Evolutionary conservation across 2,888 invertebrate species (phyloP), one percentile per base, ranked within the genome.

Genomic region (Trichopoda pennipes): DNA sequence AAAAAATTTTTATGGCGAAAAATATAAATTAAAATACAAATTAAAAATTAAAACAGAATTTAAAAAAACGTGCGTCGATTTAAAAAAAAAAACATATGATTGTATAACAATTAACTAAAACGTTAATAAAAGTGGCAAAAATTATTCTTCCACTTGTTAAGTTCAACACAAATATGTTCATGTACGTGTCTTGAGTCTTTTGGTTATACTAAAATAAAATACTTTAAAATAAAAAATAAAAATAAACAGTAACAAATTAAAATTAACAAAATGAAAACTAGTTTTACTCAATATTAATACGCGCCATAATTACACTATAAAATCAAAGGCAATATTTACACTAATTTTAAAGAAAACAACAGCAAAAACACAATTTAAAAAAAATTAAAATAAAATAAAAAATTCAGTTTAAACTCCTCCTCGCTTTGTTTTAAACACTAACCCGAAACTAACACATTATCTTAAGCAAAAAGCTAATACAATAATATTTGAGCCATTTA

Each of bases 331-430:
- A 69, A 53, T 35, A 53, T 76, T 68, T 68, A 80, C 58, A 66
- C 60, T 32, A 60, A 12, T 64, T 70, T 42, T 58, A 51, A 8
- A 16, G 32, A 17, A 56, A 64, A 42, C 3, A 53, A 12, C 14
- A 44, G n/a, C 44, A 32, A 64, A 1, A 66, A 32, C 23, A 32
- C 23, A 51, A 55, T 38, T 42, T 14, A 42, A 55, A 21, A 16
- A 47, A 51, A 44, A 61, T 47, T 64, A 51, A 55, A 64, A 58
- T 17, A 61, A 55, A 56, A 60, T 23, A 51, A 51, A 77, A 81
- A 78, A 78, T 53, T 69, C 70, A 70, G 56, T 63, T 63, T 66
- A 68, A 75, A 82, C 82, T 82, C 82, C 82, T 82, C 82, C 82
- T 82, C 79, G 79, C 69, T 82, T 63, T 35, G 42, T 76, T 60